A percentile compares a stretch with the other conserved stretches of the same genome.
Evolutionary conservation across 2,113 vertebrate species (phyloP).

Genomic region (Odocoileus hemionus): DNA sequence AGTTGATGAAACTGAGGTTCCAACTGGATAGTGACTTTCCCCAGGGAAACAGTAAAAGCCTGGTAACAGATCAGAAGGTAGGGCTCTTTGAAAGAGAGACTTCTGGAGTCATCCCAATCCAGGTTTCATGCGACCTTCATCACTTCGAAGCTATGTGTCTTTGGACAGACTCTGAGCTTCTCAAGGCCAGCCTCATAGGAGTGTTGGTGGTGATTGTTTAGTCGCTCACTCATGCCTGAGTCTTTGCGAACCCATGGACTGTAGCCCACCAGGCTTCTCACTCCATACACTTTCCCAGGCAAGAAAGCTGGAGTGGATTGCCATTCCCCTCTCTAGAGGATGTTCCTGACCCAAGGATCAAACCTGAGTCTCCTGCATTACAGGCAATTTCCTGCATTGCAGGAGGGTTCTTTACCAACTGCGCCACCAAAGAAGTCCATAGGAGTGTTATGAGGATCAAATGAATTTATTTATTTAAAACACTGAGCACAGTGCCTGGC

Average conservation of each 20-base stretch:
- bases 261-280: neutral
- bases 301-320: neutral
- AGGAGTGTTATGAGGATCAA: neutral
- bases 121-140: neutral
- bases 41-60: neutral
- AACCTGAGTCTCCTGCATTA: neutral
- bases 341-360: neutral
- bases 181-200: neutral
- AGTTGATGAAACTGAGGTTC: neutral
- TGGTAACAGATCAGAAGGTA: neutral
- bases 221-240: neutral
- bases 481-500: neutral
- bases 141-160: neutral
- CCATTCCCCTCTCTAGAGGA: neutral
- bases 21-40: neutral
- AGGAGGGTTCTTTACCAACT: neutral
- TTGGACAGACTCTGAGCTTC: neutral
- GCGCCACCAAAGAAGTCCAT: neutral
- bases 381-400: neutral
- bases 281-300: neutral
- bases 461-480: neutral
- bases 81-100: neutral
- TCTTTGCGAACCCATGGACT: neutral
- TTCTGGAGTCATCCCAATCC: neutral
- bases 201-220: neutral